These are phyloP conservation scores for Elegia similella DNA, from an alignment of 2,888 invertebrate genomes.

Conservation along the genomic window DNA sequence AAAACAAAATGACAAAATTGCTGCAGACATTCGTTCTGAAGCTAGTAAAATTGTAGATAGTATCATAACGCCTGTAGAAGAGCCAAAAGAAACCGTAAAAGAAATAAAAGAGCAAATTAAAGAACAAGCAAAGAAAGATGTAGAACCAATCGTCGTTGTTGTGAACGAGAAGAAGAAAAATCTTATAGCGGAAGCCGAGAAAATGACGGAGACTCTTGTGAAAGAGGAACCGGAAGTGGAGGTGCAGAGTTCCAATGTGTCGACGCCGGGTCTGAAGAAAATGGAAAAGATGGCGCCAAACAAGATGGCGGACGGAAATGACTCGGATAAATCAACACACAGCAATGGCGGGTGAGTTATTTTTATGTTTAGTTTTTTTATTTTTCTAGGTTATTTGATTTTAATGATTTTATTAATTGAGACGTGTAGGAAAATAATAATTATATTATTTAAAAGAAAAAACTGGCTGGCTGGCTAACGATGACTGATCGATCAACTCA, in stretches of 20 bases:
- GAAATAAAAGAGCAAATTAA: conserved; percentile 37
- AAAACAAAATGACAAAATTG: conserved; percentile 52
- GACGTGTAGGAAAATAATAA: no score
- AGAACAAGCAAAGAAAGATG: conserved; percentile 47
- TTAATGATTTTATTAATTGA: not conserved
- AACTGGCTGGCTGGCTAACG: no score
- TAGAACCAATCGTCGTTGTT: conserved; percentile 67
- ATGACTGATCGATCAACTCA: no score
- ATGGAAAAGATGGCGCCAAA: conserved; percentile 41
- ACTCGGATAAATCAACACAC: conserved; percentile 61
- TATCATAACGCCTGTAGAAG: conserved; percentile 72
- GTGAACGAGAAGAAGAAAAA: conserved; percentile 66
- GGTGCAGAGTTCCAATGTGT: conserved; percentile 81
- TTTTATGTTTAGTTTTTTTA: not conserved
- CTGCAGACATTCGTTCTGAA: conserved; percentile 61
- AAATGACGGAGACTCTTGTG: conserved; percentile 70
- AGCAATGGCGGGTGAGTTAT: conserved; percentile 74
- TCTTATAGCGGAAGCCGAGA: conserved; percentile 47
- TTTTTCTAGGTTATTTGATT: not conserved
- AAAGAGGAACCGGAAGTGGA: conserved; percentile 83
- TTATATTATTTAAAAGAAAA: no score
- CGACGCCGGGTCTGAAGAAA: conserved; percentile 58
- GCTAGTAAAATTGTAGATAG: conserved; percentile 70
- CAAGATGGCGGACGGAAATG: conserved; percentile 56
- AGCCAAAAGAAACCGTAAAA: conserved; percentile 46